A percentile compares a stretch with the other conserved stretches of the same genome.
phyloP scores from a whole-genome alignment of 2,888 invertebrate species.

The Ichneumon xanthorius region DNA sequence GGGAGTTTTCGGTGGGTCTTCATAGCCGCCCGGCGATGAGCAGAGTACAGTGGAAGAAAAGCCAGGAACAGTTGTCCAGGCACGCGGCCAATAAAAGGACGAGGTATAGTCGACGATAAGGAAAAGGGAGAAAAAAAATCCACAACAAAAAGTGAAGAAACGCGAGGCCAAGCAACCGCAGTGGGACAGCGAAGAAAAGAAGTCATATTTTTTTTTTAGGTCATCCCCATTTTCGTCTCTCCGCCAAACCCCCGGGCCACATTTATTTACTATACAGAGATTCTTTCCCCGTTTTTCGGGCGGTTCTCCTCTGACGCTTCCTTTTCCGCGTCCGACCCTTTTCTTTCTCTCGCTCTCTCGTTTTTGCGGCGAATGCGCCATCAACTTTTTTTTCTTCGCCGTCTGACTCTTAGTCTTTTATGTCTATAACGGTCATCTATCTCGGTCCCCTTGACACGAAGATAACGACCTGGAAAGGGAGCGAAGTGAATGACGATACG shows the following conservation, averaged over 20 bases:
- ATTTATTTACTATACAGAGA: slow-evolving; percentile 34
- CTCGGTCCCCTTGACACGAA: slow-evolving; percentile 50
- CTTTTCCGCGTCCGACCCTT: not conserved
- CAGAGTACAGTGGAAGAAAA: not conserved
- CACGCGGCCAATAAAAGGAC: slow-evolving; percentile 29
- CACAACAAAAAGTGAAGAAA: slow-evolving; percentile 2
- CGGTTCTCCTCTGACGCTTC: not conserved
- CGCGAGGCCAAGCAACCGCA: not conserved
- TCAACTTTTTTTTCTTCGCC: slow-evolving; percentile 22
- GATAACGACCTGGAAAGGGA: slow-evolving; percentile 51
- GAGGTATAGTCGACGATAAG: not conserved
- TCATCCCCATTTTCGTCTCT: slow-evolving; percentile 4
- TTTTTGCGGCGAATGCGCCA: slow-evolving; percentile 24
- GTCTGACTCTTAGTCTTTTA: slow-evolving; percentile 9
- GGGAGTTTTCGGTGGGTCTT: not conserved
- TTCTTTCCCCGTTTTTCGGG: not conserved
- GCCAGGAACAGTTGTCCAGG: not conserved
- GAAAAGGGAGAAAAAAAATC: not conserved
- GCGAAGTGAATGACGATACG: slow-evolving; percentile 48
- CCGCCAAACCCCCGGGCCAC: not conserved
- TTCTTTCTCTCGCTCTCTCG: slow-evolving; percentile 1
- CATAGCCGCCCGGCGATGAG: not conserved
- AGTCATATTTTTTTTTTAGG: slow-evolving; percentile 17
- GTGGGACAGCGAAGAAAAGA: slow-evolving; percentile 7
- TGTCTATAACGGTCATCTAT: slow-evolving; percentile 30